Evolutionary conservation across 2,888 invertebrate genomes (phyloP), one percentile per base, ranked within the genome.

Genomic region (Agriopis leucophaearia): DNA sequence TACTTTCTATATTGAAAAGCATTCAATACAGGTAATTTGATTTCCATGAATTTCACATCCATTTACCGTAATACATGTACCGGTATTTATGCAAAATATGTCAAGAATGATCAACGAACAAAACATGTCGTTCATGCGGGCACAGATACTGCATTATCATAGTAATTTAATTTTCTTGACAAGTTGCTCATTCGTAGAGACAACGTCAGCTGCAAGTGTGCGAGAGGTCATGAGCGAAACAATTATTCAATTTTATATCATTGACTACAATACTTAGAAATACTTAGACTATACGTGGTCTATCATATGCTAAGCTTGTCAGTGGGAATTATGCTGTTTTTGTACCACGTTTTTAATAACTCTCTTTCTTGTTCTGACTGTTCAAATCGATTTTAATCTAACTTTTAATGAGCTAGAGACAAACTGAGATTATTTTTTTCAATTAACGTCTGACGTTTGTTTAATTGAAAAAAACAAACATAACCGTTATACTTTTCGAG

Each of bases 101-200:
- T 72, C 61, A 66, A 56, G 52, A 66, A 59, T 72, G 66, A 66
- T 68, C 71, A 71, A 66, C 55, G 65, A 55, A 56, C 38, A 67
- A 65, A 58, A 50, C 58, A 61, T 38, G 35, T 50, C 42, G 36
- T 18, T 4, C 40, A 61, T 67, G 51, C 58, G 66, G 62, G 66
- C 12, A n/a, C n/a, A 54, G 18, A 55, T n/a, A 44, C 54, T 50
- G 48, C 9, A 63, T 63, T 67, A 67, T 67, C 55, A 59, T 50
- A 48, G 42, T 71, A 70, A 72, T 74, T 69, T 60, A 72, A 72
- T 71, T 40, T 44, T 61, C 51, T 59, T 54, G 68, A 69, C 71
- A 65, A 70, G 62, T 67, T 48, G 64, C 55, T 62, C 51, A 64
- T 66, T 73, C 64, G 69, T 67, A 38, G 64, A 57, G 47, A 27